Percentiles rank a stretch among this genome's conserved stretches.
Evolutionary conservation across 1,140 invertebrate species (phyloP).

Genomic region (Aphelenchoides besseyi): DNA sequence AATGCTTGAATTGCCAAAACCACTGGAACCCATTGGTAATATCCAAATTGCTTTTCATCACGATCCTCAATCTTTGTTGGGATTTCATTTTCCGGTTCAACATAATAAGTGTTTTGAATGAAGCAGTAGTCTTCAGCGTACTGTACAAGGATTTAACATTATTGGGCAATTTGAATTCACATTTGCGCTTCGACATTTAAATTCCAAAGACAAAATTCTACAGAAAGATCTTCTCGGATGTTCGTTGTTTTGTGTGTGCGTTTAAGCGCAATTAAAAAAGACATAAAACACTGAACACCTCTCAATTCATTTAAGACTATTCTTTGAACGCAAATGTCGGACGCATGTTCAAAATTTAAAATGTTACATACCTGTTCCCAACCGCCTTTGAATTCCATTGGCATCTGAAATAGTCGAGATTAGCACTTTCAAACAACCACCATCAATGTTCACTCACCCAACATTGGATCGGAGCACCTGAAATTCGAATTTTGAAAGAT

Average conservation of each 20-base stretch:
- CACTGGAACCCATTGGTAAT: constrained; percentile 63
- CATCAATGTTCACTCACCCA: too few species aligned
- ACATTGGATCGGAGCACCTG: constrained; percentile 54
- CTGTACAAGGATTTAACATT: too few species aligned
- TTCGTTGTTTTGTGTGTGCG: too few species aligned
- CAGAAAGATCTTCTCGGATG: too few species aligned
- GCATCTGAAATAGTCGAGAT: constrained; percentile 29
- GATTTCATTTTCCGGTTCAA: constrained; percentile 56
- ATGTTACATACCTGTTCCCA: constrained; percentile 49
- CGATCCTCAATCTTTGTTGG: constrained; percentile 52
- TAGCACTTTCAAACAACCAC: too few species aligned
- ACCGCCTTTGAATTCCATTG: constrained; percentile 55
- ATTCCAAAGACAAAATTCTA: too few species aligned
- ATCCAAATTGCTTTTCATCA: constrained; percentile 55
- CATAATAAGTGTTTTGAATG: constrained; percentile 62
- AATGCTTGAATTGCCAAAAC: constrained; percentile 66
- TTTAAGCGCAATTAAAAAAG: too few species aligned
- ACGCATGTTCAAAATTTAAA: neutral
- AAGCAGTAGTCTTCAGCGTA: constrained; percentile 60
- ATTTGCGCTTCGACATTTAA: too few species aligned
- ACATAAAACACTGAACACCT: too few species aligned
- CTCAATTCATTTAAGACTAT: too few species aligned
- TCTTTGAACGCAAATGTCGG: too few species aligned
- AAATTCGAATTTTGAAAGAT: neutral
- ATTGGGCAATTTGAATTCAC: too few species aligned